Evolutionary conservation across 2,797 vertebrate species (phyloP).

Genomic region (Carapus acus): DNA sequence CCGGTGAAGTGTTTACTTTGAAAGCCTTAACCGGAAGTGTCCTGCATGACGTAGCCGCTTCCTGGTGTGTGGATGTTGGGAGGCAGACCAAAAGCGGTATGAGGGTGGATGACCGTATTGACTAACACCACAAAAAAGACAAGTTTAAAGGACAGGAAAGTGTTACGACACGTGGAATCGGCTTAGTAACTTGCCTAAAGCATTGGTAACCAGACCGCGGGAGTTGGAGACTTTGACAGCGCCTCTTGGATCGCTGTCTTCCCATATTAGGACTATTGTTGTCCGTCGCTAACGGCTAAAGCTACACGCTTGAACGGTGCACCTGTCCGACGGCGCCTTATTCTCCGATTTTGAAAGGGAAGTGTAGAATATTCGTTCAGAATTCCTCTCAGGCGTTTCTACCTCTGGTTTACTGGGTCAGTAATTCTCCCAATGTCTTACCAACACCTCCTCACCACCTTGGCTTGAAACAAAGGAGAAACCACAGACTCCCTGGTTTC

Average conservation of each 20-base stretch:
- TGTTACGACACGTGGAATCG: rapidly evolving
- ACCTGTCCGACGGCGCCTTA: conserved; percentile 32
- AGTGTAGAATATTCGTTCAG: too few relatives aligned
- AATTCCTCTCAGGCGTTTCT: too few relatives aligned
- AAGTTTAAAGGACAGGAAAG: not conserved
- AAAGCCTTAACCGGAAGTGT: conserved; percentile 18
- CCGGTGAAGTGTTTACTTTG: conserved; percentile 26
- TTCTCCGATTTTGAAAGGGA: too few relatives aligned
- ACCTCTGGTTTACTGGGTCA: too few relatives aligned
- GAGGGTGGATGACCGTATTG: conserved; percentile 47
- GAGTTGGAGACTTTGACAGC: not conserved
- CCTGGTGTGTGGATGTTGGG: conserved; percentile 50
- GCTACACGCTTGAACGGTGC: conserved; percentile 18
- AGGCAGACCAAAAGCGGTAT: conserved; percentile 43
- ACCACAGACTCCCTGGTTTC: not conserved
- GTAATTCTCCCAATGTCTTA: too few relatives aligned
- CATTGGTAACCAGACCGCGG: not conserved
- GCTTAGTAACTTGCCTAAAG: not conserved
- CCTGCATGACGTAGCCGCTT: conserved; percentile 14
- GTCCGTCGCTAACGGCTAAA: conserved; percentile 30
- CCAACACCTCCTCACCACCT: not conserved
- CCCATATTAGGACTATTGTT: not conserved
- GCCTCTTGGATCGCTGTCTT: too few relatives aligned
- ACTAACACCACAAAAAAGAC: conserved; percentile 14
- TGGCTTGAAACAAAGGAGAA: conserved; percentile 30